Conservation (phyloP, 2,888 invertebrate species). For the Polydrusus tereticollis region DNA sequence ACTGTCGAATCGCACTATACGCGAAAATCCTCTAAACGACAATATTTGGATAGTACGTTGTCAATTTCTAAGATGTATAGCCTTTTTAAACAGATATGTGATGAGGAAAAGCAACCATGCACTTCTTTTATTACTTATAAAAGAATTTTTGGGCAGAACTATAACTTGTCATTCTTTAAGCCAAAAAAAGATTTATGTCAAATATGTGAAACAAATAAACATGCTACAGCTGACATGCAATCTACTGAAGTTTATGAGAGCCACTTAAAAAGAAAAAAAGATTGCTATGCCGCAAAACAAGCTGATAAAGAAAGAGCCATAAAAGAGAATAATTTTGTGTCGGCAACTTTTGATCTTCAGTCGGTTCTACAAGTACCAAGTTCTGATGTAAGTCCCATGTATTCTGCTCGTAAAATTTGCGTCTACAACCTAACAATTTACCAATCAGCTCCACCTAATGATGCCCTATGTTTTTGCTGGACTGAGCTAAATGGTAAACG, state of each 20-base stretch:
- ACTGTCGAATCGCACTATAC: neutral
- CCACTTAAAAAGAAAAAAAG: slow-evolving; percentile 33
- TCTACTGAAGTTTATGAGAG: slow-evolving; percentile 16
- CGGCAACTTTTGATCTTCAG: slow-evolving; percentile 57
- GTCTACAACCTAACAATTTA: neutral
- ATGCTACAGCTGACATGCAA: slow-evolving; percentile 4
- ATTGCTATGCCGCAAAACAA: slow-evolving; percentile 24
- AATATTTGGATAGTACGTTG: neutral
- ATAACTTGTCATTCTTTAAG: slow-evolving; percentile 22
- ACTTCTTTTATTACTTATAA: slow-evolving; percentile 32
- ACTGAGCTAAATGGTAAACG: too few relatives aligned
- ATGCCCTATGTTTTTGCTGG: slow-evolving; percentile 37
- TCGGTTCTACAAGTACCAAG: slow-evolving; percentile 57
- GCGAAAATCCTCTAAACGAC: neutral
- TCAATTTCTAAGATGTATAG: neutral
- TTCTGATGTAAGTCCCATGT: slow-evolving; percentile 56
- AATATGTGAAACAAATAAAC: slow-evolving; percentile 41
- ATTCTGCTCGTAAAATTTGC: slow-evolving; percentile 36
- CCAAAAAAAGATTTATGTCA: slow-evolving; percentile 33
- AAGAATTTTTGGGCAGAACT: slow-evolving; percentile 47
- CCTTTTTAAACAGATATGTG: neutral
- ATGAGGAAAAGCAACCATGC: neutral
- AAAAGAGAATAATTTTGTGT: slow-evolving; percentile 52
- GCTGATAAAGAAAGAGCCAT: slow-evolving; percentile 44
- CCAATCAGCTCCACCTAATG: neutral